A percentile compares a stretch with the other conserved stretches of the same genome.
These are phyloP conservation scores for Adoxophyes honmai DNA, from an alignment of 1,140 invertebrate genomes.

Conservation along the genomic window DNA sequence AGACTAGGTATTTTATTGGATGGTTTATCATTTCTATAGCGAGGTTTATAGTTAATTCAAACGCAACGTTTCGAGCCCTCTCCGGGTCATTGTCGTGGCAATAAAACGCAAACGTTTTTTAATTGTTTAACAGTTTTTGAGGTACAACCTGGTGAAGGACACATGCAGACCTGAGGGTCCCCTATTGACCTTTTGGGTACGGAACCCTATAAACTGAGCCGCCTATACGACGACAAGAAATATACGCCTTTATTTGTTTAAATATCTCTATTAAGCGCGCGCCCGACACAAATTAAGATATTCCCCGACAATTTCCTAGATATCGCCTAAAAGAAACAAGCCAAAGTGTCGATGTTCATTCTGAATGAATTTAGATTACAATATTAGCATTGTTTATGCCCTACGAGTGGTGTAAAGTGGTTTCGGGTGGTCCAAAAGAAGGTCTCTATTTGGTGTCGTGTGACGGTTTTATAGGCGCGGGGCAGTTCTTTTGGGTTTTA, in stretches of 20 bases:
- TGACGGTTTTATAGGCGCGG: not conserved
- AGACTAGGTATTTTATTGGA: too few species aligned
- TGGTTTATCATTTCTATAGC: too few species aligned
- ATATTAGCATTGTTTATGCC: constrained; percentile 49
- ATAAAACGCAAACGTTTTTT: too few species aligned
- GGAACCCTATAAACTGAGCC: too few species aligned
- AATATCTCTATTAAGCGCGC: constrained; percentile 2
- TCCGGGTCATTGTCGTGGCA: too few species aligned
- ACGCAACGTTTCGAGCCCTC: too few species aligned
- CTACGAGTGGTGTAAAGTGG: constrained; percentile 32
- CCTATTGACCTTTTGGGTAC: too few species aligned
- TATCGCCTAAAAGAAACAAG: constrained; percentile 20
- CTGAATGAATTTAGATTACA: constrained; percentile 46
- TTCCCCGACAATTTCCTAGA: not conserved
- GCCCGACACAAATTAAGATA: constrained; percentile 12
- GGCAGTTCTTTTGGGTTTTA: not conserved
- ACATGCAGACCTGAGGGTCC: too few species aligned
- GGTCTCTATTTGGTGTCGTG: not conserved
- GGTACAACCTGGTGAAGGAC: too few species aligned
- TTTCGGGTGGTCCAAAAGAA: constrained; percentile 25
- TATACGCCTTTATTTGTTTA: not conserved
- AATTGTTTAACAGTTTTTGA: too few species aligned
- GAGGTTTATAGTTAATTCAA: too few species aligned
- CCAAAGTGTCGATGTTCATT: constrained; percentile 22
- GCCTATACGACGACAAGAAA: too few species aligned